Conservation (phyloP, 2,797 vertebrate genomes). For the Aldrovandia affinis region DNA sequence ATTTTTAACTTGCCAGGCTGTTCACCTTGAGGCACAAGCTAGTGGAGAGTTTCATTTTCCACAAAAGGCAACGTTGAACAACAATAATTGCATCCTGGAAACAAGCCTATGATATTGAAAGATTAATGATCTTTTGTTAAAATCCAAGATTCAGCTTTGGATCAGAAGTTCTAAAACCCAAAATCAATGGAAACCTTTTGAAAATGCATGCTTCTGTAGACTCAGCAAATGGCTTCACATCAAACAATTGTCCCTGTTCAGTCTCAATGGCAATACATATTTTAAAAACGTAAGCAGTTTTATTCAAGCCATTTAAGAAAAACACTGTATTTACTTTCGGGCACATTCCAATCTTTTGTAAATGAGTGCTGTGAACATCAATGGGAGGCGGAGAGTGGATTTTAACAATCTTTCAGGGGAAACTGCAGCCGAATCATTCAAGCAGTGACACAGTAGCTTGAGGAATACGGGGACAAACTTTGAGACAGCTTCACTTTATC, state of each 20-base stretch:
- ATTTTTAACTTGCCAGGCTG: too few species aligned
- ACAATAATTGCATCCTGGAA: not conserved
- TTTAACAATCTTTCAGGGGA: not conserved
- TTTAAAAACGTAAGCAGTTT: not conserved
- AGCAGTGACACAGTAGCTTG: not conserved
- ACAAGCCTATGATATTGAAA: not conserved
- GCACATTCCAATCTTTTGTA: not conserved
- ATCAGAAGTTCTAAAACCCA: not conserved
- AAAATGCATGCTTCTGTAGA: not conserved
- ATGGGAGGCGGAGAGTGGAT: not conserved
- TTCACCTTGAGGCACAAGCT: too few species aligned
- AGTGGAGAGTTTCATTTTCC: not conserved
- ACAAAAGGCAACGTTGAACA: not conserved
- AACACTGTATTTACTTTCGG: not conserved
- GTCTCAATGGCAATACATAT: not conserved
- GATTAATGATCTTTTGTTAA: not conserved
- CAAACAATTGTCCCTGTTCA: not conserved
- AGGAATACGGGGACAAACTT: too few species aligned
- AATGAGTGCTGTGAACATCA: not conserved
- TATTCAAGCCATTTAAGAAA: not conserved
- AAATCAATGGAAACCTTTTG: not conserved
- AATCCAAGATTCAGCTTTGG: not conserved
- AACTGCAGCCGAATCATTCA: not conserved
- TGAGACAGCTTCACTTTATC: not conserved
- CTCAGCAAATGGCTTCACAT: not conserved